Evolutionary conservation across 2,797 vertebrate genomes (phyloP).

Genomic region (Scarus forsteni): DNA sequence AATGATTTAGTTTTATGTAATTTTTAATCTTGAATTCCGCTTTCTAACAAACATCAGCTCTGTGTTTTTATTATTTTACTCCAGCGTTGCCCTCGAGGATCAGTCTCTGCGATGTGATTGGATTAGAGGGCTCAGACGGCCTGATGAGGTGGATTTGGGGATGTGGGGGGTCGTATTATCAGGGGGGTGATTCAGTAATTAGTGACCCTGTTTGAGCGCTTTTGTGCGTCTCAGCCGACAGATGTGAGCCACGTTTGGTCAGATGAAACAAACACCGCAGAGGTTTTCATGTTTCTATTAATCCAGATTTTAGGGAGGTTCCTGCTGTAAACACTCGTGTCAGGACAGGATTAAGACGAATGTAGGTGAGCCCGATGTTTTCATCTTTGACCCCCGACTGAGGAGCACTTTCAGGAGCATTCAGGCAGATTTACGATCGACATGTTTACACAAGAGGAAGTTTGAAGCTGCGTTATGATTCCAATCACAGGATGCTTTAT

Average conservation of each 20-base stretch:
- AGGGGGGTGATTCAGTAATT: not conserved
- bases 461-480: not conserved
- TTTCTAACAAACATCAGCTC: not conserved
- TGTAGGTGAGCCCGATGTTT: slow-evolving; percentile 6
- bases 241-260: slow-evolving; percentile 21
- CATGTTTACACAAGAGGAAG: not conserved
- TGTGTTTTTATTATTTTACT: not conserved
- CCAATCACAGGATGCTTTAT: too few relatives aligned
- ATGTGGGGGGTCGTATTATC: not conserved
- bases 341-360: slow-evolving; percentile 19
- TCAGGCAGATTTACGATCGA: not conserved
- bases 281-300: slow-evolving; percentile 8
- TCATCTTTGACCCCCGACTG: not conserved
- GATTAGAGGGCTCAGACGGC: not conserved
- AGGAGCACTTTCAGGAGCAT: not conserved
- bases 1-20: too few relatives aligned
- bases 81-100: not conserved
- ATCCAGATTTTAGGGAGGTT: slow-evolving; percentile 6
- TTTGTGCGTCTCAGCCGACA: slow-evolving; percentile 6
- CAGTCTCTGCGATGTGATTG: not conserved
- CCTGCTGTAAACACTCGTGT: not conserved
- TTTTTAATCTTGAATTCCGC: not conserved
- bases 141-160: not conserved
- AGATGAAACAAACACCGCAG: slow-evolving; percentile 1
- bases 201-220: slow-evolving; percentile 9